Evolutionary conservation across 23 tunicate genomes (phyloP), one percentile per base, ranked within the genome.

Genomic region (Phallusia fumigata): DNA sequence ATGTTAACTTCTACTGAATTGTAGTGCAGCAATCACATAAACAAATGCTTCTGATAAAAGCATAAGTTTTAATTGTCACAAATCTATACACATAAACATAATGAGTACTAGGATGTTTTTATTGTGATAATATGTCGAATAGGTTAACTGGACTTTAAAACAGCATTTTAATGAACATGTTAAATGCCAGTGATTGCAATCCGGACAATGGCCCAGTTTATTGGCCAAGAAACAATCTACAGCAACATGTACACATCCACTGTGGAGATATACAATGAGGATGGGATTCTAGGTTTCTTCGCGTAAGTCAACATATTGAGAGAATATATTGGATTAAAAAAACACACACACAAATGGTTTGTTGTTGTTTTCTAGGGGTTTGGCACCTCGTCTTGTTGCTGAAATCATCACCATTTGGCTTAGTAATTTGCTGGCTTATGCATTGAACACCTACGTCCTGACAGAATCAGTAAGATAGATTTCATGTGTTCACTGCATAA

Each of bases 231-330:
- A 80, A 64, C 80, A 0, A 36, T 85, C 12, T 92, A 87, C 78
- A 45, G 49, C 65, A 65, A 34, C 31, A 75, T 87, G 52, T 44
- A 84, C 18, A 36, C 65, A 11, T 80, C 91, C n/a, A 36, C 80
- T 13, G 65, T 76, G 21, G 91, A 92, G 51, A 92, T 87, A 13
- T 92, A 87, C 52, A 75, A 84, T 5, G 89, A 92, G 31, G 97
- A 92, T 33, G 97, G 97, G 6, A 65, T 92, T 32, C 52, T 92
- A 2, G 97, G 97, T 53, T 92, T 92, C 75, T 92, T 92, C 45
- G 84, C 88, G 97, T 87, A 49, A 84, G 88, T 58, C n/a, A n/a
- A n/a, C n/a, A n/a, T n/a, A n/a, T n/a, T n/a, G n/a, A n/a, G n/a
- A n/a, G n/a, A n/a, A n/a, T n/a, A n/a, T n/a, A n/a, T n/a, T n/a